Conservation (phyloP, 2,113 vertebrate genomes). For the Saguinus imperator region DNA sequence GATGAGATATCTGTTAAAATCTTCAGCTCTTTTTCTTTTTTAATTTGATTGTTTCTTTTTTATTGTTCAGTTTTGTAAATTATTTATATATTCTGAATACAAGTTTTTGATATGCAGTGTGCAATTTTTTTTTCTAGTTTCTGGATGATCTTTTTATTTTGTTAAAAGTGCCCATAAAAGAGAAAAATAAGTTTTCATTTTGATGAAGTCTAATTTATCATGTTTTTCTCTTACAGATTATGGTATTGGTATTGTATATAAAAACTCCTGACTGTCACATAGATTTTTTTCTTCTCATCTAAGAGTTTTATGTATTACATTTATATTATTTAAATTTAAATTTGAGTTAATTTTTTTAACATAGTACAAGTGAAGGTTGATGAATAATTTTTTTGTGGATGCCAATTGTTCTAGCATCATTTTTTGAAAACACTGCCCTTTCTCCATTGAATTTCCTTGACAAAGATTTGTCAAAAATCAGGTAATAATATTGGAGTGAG, state of each 20-base stretch:
- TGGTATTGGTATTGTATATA: background rate
- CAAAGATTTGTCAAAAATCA: background rate
- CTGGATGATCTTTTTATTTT: background rate
- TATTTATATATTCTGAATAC: background rate
- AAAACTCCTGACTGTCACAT: background rate
- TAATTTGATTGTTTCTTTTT: background rate
- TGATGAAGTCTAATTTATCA: background rate
- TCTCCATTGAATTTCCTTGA: no score
- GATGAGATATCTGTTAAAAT: background rate
- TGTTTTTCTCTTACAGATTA: background rate
- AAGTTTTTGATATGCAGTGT: background rate
- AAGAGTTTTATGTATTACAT: background rate
- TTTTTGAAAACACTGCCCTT: background rate
- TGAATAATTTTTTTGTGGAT: background rate
- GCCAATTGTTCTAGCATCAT: background rate
- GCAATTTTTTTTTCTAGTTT: background rate
- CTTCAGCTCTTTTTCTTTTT: background rate
- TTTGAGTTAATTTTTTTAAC: background rate
- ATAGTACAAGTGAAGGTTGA: no score
- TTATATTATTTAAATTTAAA: background rate
- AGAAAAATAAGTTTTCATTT: background rate
- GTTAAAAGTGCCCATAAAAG: background rate
- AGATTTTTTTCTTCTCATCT: no score
- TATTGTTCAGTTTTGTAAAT: background rate
- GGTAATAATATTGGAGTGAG: background rate